A percentile compares a stretch with the other conserved stretches of the same genome.
These are phyloP conservation scores for Clarias magur DNA, from an alignment of 2,113 vertebrate species.

Conservation along the genomic window DNA sequence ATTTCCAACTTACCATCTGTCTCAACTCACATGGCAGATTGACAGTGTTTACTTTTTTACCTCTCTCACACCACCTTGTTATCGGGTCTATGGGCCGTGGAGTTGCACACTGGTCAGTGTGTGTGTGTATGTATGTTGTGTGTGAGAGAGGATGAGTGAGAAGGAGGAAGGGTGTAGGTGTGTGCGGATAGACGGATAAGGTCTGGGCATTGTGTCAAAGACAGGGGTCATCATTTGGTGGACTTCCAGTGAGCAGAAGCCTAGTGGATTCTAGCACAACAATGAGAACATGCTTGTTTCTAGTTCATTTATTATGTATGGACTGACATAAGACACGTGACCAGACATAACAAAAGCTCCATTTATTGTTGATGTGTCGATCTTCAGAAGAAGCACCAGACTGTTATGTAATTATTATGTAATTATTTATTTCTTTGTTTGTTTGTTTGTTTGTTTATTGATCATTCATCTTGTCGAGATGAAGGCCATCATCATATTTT, in stretches of 20 bases:
- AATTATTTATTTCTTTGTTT: neutral
- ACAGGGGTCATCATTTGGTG: conserved; percentile 41
- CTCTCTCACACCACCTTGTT: conserved; percentile 9
- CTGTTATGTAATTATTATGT: neutral
- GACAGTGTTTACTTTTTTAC: conserved; percentile 21
- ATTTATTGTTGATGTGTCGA: neutral
- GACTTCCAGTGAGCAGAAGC: conserved; percentile 42
- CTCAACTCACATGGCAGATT: conserved; percentile 12
- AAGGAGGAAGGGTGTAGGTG: neutral
- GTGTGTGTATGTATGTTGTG: neutral
- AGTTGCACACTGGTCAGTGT: conserved; percentile 32
- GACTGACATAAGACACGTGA: neutral
- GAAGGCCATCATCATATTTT: neutral
- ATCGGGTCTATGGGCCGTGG: conserved; percentile 28
- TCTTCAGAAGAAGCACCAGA: neutral
- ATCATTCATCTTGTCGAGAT: neutral
- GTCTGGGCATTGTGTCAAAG: conserved; percentile 29
- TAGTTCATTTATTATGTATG: conserved; percentile 30
- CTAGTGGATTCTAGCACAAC: conserved; percentile 41
- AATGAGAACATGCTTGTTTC: conserved; percentile 24
- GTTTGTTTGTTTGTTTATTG: neutral
- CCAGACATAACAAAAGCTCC: neutral
- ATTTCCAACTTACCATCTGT: conserved; percentile 15
- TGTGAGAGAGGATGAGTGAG: neutral
- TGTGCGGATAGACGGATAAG: conserved; percentile 3